A percentile compares a stretch with the other conserved stretches of the same genome.
Evolutionary conservation across 2,113 vertebrate genomes (phyloP).

Genomic region (Trinectes maculatus): DNA sequence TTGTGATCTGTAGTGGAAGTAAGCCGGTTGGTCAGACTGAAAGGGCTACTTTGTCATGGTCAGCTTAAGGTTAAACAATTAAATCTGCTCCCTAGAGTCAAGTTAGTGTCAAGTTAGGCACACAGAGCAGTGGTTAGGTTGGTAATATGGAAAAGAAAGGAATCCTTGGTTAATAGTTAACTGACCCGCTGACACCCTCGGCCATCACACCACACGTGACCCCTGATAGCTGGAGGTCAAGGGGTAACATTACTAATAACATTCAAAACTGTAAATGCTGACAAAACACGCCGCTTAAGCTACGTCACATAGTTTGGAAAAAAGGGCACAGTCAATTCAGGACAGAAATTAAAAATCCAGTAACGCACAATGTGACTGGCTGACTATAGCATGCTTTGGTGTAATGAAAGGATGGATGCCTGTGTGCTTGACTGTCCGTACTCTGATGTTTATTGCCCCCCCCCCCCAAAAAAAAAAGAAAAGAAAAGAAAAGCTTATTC

Average conservation of each 20-base stretch:
- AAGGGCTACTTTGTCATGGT: constrained; percentile 70
- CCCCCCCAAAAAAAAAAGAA: constrained; percentile 23
- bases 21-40: constrained; percentile 57
- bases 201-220: constrained; percentile 34
- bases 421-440: constrained; percentile 50
- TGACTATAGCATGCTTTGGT: constrained; percentile 46
- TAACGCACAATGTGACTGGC: constrained; percentile 59
- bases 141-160: constrained; percentile 21
- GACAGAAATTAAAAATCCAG: constrained; percentile 49
- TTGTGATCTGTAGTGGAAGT: constrained; percentile 50
- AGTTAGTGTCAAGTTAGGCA: constrained; percentile 68
- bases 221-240: background rate
- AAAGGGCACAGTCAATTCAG: constrained; percentile 29
- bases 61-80: constrained; percentile 71
- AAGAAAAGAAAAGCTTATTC: constrained; percentile 53
- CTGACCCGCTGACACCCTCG: constrained; percentile 42
- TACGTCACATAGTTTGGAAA: constrained; percentile 32
- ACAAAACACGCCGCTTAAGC: constrained; percentile 29
- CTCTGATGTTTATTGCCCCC: constrained; percentile 62
- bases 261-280: constrained; percentile 15
- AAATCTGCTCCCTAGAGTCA: constrained; percentile 53
- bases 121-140: constrained; percentile 40
- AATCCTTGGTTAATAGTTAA: constrained; percentile 50
- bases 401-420: constrained; percentile 55
- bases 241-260: background rate